phyloP scores from a whole-genome alignment of 2,113 vertebrate genomes.

The Zosterops pallidus region DNA sequence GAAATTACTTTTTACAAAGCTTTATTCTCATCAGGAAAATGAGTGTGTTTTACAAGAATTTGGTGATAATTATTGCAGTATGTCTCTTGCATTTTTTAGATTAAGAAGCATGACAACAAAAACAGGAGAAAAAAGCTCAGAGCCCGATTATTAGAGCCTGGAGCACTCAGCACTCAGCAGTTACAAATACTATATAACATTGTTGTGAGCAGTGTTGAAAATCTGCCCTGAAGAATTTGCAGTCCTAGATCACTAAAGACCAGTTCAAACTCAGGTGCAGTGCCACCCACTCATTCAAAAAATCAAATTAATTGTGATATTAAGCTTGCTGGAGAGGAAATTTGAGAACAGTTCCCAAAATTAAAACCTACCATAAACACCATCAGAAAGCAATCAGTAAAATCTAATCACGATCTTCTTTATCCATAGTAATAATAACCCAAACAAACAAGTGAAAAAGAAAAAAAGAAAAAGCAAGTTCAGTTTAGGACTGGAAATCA shows the following conservation, averaged over 20 bases:
- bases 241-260: not conserved
- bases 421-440: not conserved
- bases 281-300: not conserved
- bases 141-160: not conserved
- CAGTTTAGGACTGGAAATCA: not conserved
- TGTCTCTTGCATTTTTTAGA: not conserved
- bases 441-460: no score
- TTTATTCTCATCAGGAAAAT: not conserved
- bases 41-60: not conserved
- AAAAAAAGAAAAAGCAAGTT: no score
- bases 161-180: not conserved
- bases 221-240: not conserved
- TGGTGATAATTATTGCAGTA: fast-evolving
- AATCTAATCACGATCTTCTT: not conserved
- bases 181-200: not conserved
- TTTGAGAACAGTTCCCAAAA: not conserved
- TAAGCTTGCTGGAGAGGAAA: not conserved
- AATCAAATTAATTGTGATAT: not conserved
- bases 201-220: not conserved
- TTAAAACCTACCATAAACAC: not conserved
- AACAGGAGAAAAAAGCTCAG: not conserved
- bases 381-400: not conserved
- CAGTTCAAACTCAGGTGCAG: not conserved
- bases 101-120: not conserved
- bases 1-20: not conserved